phyloP scores from a whole-genome alignment of 2,797 vertebrate genomes.

The Eulemur coronatus region DNA sequence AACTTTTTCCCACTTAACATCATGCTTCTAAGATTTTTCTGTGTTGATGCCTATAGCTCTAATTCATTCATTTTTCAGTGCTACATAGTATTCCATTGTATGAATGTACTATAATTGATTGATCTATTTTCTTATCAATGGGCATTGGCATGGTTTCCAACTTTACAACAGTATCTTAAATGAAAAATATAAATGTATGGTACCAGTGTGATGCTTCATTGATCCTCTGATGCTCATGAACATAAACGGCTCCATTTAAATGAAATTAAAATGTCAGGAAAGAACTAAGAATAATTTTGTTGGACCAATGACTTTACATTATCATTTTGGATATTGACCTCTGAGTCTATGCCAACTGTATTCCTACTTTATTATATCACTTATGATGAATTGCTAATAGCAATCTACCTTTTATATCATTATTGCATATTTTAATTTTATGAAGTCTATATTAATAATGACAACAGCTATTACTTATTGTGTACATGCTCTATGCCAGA shows the following conservation, averaged over 20 bases:
- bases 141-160: not conserved
- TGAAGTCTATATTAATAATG: not conserved
- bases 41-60: not conserved
- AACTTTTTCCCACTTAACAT: not conserved
- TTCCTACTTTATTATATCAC: not conserved
- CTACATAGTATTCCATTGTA: not conserved
- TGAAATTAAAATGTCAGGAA: not conserved
- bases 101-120: not conserved
- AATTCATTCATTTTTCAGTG: not conserved
- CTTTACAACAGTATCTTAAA: not conserved
- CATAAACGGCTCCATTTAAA: not conserved
- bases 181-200: not conserved
- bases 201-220: not conserved
- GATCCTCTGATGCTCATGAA: not conserved
- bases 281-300: not conserved
- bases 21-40: not conserved
- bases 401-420: not conserved
- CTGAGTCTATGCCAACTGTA: not conserved
- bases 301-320: not conserved
- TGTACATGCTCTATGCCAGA: not conserved
- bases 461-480: not conserved
- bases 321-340: not conserved
- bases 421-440: conserved; percentile 1
- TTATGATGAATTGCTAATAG: not conserved
- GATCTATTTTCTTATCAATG: not conserved